Evolutionary conservation across 2,888 invertebrate species (phyloP), one percentile per base, ranked within the genome.

Genomic region (Emesis russula): DNA sequence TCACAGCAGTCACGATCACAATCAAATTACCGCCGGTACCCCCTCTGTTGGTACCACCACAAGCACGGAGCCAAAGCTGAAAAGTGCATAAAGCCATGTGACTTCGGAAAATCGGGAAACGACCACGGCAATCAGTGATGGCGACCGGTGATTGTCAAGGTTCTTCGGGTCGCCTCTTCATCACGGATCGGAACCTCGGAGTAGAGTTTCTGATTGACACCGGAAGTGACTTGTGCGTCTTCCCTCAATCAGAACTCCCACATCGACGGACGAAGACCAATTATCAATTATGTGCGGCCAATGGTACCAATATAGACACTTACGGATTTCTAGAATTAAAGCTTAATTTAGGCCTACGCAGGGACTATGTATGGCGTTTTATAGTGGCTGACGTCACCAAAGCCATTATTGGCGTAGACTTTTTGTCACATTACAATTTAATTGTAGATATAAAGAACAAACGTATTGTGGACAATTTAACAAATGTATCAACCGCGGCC

Each of bases 271-370:
- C 70, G 3, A 89, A 91, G 31, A 90, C 95, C 0, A 66, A 81
- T 6, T 96, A 95, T 80, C 86, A 92, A 66, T 85, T 96, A 1
- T 79, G 44, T 44, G 95, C 95, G 0, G 95, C 95, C 0, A 95
- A 95, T 75, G 95, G 95, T 3, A 77, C 89, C 0, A 4, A 36
- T 0, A 95, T 25, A 25, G 25, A 25, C 25, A 25, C 25, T 25
- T 25, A 25, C 25, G 25, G 25, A 25, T 25, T 25, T 25, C 25
- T 25, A 25, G 25, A 25, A 25, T 25, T 25, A 25, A 25, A 25
- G 25, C 25, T 25, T 25, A 25, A 25, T 25, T 25, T 25, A 25
- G 25, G 25, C 25, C 25, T 25, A 25, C 25, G 25, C 25, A 25
- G 25, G 25, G 25, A 25, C 25, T 25, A 25, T 25, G 25, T 25